phyloP scores from a whole-genome alignment of 2,113 vertebrate genomes.

The Diphyllodes magnificus region DNA sequence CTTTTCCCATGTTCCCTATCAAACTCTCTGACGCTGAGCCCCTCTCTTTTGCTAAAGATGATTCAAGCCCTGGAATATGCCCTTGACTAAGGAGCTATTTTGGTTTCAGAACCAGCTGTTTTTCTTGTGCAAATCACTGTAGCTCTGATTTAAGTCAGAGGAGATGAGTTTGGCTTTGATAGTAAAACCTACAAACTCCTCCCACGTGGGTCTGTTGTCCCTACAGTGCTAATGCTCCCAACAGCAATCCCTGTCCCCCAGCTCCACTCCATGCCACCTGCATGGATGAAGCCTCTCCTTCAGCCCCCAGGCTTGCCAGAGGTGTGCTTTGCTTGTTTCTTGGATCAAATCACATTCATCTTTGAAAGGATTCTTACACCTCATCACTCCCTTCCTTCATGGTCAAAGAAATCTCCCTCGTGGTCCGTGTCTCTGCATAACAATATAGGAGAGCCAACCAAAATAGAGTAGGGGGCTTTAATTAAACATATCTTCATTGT shows the following conservation, averaged over 20 bases:
- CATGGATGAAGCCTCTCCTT: neutral
- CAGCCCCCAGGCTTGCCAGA: neutral
- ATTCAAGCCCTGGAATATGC: conserved; percentile 32
- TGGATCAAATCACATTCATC: neutral
- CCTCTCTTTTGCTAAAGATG: conserved; percentile 41
- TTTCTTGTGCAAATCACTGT: neutral
- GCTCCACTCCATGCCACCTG: neutral
- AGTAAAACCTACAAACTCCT: neutral
- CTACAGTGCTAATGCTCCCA: neutral
- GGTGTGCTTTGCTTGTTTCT: neutral
- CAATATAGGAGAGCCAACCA: neutral
- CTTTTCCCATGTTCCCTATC: conserved; percentile 1
- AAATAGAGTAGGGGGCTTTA: neutral
- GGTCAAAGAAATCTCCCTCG: neutral
- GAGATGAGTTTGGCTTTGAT: neutral
- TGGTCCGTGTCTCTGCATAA: neutral
- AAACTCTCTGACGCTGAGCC: conserved; percentile 9
- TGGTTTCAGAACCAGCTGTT: conserved; percentile 14
- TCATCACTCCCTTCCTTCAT: neutral
- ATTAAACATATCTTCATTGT: neutral
- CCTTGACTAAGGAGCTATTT: conserved; percentile 53
- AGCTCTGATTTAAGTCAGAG: neutral
- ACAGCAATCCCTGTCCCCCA: neutral
- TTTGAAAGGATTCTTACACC: neutral
- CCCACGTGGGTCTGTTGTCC: neutral